Evolutionary conservation across 2,888 invertebrate species (phyloP).

Genomic region (Nesidiocoris tenuis): DNA sequence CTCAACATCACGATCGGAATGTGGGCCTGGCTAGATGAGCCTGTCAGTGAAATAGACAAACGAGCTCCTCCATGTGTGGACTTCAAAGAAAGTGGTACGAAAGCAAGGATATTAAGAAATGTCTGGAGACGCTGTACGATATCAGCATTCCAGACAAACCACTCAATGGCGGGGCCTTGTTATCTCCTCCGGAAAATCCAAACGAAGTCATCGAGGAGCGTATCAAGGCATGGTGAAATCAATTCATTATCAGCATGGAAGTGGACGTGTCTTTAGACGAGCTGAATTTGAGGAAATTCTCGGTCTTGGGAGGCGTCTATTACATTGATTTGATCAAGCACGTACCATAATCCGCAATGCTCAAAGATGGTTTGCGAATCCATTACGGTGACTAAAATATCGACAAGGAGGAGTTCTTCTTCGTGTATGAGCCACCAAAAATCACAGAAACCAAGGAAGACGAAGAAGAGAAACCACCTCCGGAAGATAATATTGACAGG

Average conservation of each 20-base stretch:
- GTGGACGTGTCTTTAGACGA: constrained; percentile 43
- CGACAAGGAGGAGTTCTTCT: constrained; percentile 42
- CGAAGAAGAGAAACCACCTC: constrained; percentile 53
- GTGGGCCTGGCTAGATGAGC: constrained; percentile 46
- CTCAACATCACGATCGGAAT: constrained; percentile 42
- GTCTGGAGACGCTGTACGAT: constrained; percentile 26
- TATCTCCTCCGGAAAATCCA: constrained; percentile 12
- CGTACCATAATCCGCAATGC: constrained; percentile 67
- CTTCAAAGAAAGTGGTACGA: constrained; percentile 59
- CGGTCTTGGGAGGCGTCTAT: constrained; percentile 73
- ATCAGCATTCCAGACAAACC: background rate
- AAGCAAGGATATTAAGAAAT: constrained; percentile 29
- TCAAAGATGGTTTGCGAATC: constrained; percentile 47
- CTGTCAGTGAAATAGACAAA: constrained; percentile 43
- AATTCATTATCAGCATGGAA: constrained; percentile 29
- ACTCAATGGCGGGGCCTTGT: background rate
- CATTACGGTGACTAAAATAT: constrained; percentile 45
- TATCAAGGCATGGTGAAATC: constrained; percentile 22
- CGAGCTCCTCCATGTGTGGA: constrained; percentile 60
- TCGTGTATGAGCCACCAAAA: constrained; percentile 47
- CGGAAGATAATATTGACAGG: constrained; percentile 72
- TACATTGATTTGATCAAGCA: constrained; percentile 71
- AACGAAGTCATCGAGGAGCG: constrained; percentile 39
- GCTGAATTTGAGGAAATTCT: constrained; percentile 70
- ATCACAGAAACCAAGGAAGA: constrained; percentile 48